Conservation (phyloP, 2,113 vertebrate genomes). For the Indicator maculatus region DNA sequence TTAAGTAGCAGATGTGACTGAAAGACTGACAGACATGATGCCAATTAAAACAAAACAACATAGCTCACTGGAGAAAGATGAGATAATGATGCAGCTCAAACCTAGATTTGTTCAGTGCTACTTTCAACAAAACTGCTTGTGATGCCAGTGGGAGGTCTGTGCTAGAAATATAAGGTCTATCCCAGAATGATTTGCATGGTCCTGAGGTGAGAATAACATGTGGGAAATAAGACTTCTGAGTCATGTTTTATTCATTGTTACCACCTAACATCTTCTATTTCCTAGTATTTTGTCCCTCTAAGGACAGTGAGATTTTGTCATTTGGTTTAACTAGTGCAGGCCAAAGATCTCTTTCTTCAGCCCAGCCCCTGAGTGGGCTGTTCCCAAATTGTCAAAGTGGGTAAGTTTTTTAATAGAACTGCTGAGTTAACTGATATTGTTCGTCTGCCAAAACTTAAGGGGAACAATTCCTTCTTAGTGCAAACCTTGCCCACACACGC, state of each 20-base stretch:
- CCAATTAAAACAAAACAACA: not conserved
- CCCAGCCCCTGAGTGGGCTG: not conserved
- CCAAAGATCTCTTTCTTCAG: not conserved
- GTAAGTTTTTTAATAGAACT: not conserved
- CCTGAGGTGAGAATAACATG: not conserved
- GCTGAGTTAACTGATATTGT: not conserved
- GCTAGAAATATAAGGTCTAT: not conserved
- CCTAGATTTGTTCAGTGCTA: not conserved
- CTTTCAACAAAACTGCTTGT: not conserved
- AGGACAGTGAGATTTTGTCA: not conserved
- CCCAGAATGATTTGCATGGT: not conserved
- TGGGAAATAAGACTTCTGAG: not conserved
- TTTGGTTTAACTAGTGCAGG: not conserved
- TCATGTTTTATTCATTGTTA: not conserved
- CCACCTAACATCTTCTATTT: not conserved
- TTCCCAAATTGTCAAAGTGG: not conserved
- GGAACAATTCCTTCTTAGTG: not conserved
- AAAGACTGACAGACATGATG: not conserved
- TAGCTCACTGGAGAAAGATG: not conserved
- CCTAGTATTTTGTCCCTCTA: not conserved
- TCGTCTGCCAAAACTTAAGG: not conserved
- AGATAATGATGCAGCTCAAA: not conserved
- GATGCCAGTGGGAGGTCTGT: not conserved
- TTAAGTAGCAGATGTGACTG: not conserved
- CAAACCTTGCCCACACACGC: not conserved